A percentile compares a stretch with the other conserved stretches of the same genome.
These are phyloP conservation scores for Dastarcus helophoroides DNA, from an alignment of 2,888 invertebrate species.

Conservation along the genomic window DNA sequence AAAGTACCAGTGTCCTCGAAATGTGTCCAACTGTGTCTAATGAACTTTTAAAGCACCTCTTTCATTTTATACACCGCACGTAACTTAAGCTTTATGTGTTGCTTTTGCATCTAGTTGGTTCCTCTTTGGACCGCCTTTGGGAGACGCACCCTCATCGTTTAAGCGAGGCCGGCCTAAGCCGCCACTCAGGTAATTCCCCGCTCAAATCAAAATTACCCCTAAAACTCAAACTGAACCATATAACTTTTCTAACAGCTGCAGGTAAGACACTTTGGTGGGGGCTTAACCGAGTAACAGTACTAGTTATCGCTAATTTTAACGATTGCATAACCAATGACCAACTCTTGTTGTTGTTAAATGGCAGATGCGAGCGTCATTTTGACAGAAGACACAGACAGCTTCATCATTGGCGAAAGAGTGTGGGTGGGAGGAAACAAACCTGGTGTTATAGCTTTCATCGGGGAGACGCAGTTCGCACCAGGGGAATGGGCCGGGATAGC, in stretches of 20 bases:
- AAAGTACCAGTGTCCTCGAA: too few relatives aligned
- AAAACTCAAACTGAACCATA: constrained; percentile 3
- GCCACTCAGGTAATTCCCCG: constrained; percentile 74
- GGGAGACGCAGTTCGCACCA: constrained; percentile 92
- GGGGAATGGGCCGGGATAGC: constrained; percentile 98
- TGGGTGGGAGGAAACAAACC: constrained; percentile 89
- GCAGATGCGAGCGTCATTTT: constrained; percentile 74
- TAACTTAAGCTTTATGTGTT: constrained; percentile 19
- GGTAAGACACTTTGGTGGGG: background rate
- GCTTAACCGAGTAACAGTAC: background rate
- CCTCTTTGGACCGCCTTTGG: constrained; percentile 63
- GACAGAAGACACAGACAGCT: constrained; percentile 86
- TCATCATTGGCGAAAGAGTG: constrained; percentile 88
- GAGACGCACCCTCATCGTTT: constrained; percentile 60
- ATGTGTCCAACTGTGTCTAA: too few relatives aligned
- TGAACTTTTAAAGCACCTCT: too few relatives aligned
- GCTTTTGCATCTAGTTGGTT: constrained; percentile 41
- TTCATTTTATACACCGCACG: constrained; percentile 13
- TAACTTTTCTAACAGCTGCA: too few relatives aligned
- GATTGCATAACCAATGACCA: background rate
- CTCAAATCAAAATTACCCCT: too few relatives aligned
- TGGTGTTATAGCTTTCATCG: constrained; percentile 86
- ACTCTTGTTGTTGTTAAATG: constrained; percentile 21
- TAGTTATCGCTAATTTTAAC: background rate
- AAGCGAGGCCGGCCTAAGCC: constrained; percentile 63